Conservation (phyloP, 2,113 vertebrate species). For the Abramis brama region DNA sequence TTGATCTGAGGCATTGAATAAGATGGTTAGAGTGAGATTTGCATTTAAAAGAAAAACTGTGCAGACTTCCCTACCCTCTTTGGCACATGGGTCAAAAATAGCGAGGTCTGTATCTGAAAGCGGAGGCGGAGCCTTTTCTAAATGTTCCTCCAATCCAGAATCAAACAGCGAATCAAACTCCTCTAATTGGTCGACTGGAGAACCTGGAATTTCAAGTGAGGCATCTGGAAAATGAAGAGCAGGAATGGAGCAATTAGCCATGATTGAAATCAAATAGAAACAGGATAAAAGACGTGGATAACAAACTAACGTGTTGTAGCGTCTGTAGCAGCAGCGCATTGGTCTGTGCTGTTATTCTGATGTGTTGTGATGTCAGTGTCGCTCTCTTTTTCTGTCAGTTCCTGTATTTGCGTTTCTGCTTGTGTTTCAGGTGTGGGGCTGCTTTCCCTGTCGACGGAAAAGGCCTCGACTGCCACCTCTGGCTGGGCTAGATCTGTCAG, state of each 20-base stretch:
- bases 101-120: slow-evolving; percentile 84
- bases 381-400: slow-evolving; percentile 47
- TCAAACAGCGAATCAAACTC: slow-evolving; percentile 78
- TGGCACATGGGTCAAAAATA: slow-evolving; percentile 87
- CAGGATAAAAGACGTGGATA: neutral
- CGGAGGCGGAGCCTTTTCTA: slow-evolving; percentile 52
- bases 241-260: neutral
- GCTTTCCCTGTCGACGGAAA: slow-evolving; percentile 66
- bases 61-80: slow-evolving; percentile 73
- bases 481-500: slow-evolving; percentile 76
- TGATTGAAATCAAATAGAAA: slow-evolving; percentile 2
- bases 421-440: slow-evolving; percentile 53
- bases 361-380: slow-evolving; percentile 45
- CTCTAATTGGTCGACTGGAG: slow-evolving; percentile 56
- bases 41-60: neutral
- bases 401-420: neutral
- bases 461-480: slow-evolving; percentile 74
- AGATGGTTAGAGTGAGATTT: neutral
- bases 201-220: slow-evolving; percentile 39
- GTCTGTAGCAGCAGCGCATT: slow-evolving; percentile 58
- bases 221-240: slow-evolving; percentile 53
- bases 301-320: slow-evolving; percentile 23
- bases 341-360: slow-evolving; percentile 57
- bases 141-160: slow-evolving; percentile 59
- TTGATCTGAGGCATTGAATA: slow-evolving; percentile 56